Evolutionary conservation across 2,888 invertebrate species (phyloP), one percentile per base, ranked within the genome.

Genomic region (Slavum lentiscoides): DNA sequence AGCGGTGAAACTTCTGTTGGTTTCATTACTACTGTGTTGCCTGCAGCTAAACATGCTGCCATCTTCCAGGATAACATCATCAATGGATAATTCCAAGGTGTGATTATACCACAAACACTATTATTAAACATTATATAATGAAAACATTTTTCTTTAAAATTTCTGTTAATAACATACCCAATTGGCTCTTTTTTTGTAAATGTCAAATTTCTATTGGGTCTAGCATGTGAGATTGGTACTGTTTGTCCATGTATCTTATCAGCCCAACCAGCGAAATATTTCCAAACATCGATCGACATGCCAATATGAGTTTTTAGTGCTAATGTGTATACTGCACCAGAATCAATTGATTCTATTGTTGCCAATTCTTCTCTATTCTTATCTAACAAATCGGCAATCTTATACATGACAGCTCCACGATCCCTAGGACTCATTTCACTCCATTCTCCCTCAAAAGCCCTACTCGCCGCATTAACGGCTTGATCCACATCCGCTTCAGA

Each of bases 1-100:
- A 98, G 88, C 0, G 98, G 97, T 81, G 95, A 96, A 0, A 93
- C 92, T 85, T 93, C 93, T 0, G 98, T 97, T 0, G 98, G 98
- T 87, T 98, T 98, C 87, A 97, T 94, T 0, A 98, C 92, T 0
- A 97, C 96, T 0, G 97, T 97, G 86, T 98, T 98, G 58, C 98
- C 98, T 13, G 97, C 97, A 0, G 97, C 97, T 69, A 98, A 88
- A 85, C 97, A 98, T 5, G 98, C 96, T 0, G 97, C 97, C 96
- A 97, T 96, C 87, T 98, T 98, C 97, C 97, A 98, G 0, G 96
- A 95, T 17, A 98, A 87, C 98, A 98, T 98, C 98, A 98, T 98
- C 15, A 98, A 88, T 0, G 98, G 98, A 86, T 98, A 98, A 87
- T 98, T 98, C 98, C 98, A 98, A 0, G 98, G 97, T 0, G 97